phyloP scores from a whole-genome alignment of 2,888 invertebrate genomes.

The Caenorhabditis panamensis region DNA sequence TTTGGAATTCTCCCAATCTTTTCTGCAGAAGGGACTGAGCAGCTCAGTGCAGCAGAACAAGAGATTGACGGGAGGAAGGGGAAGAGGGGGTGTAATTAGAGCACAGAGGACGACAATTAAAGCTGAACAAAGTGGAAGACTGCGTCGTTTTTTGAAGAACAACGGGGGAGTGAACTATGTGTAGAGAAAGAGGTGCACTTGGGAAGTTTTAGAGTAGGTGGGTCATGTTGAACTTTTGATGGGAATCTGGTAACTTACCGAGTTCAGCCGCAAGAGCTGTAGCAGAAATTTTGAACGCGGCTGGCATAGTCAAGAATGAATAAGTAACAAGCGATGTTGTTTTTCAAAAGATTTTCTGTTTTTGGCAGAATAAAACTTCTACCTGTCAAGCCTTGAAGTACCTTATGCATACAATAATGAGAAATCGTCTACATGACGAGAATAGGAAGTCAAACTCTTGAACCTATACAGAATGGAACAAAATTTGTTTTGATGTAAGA shows the following conservation, averaged over 20 bases:
- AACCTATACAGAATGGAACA: no score
- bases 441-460: neutral
- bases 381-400: neutral
- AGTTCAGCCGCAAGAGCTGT: neutral
- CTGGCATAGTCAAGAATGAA: neutral
- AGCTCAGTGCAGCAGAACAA: neutral
- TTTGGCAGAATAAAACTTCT: no score
- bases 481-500: no score
- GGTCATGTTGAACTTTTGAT: neutral
- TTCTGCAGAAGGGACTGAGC: neutral
- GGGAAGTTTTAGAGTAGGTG: no score
- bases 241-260: neutral
- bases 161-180: neutral
- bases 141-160: slow-evolving; percentile 4
- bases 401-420: neutral
- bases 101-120: slow-evolving; percentile 43
- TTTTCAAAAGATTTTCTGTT: neutral
- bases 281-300: neutral
- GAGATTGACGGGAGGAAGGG: slow-evolving; percentile 24
- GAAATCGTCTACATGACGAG: neutral
- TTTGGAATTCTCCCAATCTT: neutral
- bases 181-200: neutral
- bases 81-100: slow-evolving; percentile 44
- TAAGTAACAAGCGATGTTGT: no score
- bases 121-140: slow-evolving; percentile 3